Conservation (phyloP, 2,797 vertebrate species). For the Gambusia yucatana region DNA sequence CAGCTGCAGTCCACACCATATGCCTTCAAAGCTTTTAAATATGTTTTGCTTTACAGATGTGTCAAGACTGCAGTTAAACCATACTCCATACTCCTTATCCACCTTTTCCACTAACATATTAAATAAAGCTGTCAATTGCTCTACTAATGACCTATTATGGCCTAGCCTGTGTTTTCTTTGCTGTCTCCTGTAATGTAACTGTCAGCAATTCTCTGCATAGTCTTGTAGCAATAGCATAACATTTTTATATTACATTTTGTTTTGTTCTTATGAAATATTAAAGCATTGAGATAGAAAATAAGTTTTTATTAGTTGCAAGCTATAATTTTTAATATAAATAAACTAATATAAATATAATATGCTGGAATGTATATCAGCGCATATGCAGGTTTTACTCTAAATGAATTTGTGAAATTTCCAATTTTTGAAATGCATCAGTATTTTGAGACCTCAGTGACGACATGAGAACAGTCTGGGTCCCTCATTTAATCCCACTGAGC, state of each 20-base stretch:
- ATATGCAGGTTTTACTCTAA: not conserved
- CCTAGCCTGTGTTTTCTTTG: not conserved
- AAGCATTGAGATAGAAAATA: not conserved
- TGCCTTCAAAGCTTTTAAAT: not conserved
- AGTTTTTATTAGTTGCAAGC: not conserved
- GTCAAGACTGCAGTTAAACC: not conserved
- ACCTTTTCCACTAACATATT: not conserved
- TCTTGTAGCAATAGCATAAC: not conserved
- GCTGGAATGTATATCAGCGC: not conserved
- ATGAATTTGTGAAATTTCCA: not conserved
- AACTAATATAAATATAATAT: not conserved
- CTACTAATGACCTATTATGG: not conserved
- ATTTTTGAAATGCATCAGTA: not conserved
- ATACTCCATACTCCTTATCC: not conserved
- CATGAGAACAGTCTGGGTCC: conserved; percentile 21
- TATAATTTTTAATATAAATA: not conserved
- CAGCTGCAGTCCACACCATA: not conserved
- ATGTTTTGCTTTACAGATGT: not conserved
- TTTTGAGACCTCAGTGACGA: conserved; percentile 29
- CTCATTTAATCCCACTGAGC: conserved; percentile 43
- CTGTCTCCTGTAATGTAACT: not conserved
- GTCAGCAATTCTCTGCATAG: not conserved
- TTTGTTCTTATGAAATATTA: not conserved
- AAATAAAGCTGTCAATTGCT: not conserved
- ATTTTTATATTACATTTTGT: not conserved